Base-by-base conservation (phyloP, 2,888 invertebrate species). In the Xanthorhoe spadicearia region DNA sequence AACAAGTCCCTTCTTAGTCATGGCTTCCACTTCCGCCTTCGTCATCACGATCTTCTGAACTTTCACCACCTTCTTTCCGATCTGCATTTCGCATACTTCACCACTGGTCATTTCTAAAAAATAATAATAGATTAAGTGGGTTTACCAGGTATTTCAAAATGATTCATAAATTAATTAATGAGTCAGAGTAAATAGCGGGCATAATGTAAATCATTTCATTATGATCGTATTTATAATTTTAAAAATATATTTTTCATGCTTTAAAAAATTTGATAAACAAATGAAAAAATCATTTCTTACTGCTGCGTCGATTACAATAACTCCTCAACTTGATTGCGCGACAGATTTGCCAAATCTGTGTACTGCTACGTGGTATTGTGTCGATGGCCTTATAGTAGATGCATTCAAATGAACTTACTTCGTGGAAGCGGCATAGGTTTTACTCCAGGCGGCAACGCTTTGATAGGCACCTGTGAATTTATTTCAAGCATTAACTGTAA, bases 11-110 rank as follows among this genome's bases (percentile, higher is more conserved):
- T 95, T 93, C 76, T 94, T 95, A 1, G 95, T 94, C 94, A 95
- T 95, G 5, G 94, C 94, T 71, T 94, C 95, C 18, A 95, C 94
- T 79, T 95, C 95, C 0, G 95, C 94, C 83, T 95, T 95, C 8
- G 95, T 95, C 92, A 96, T 94, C 2, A 95, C 94, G 50, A 95
- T 94, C 81, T 95, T 95, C 82, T 95, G 95, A 9, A 95, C 95
- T 75, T 94, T 94, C 0, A 95, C 94, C 48, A 94, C 88, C 77
- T 94, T 95, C 76, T 94, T 94, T 46, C 95, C 95, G 19, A 95
- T 92, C 82, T 94, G 94, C 94, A 93, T 94, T 79, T 92, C 89
- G 64, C 90, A 89, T 7, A 91, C 74, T 64, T 90, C 89, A 0
- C 85, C 84, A 3, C 83, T 68, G 0, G 80, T 74, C 61, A 86